Base-by-base conservation (phyloP, 2,113 vertebrate genomes). In the Hemichromis elongatus region DNA sequence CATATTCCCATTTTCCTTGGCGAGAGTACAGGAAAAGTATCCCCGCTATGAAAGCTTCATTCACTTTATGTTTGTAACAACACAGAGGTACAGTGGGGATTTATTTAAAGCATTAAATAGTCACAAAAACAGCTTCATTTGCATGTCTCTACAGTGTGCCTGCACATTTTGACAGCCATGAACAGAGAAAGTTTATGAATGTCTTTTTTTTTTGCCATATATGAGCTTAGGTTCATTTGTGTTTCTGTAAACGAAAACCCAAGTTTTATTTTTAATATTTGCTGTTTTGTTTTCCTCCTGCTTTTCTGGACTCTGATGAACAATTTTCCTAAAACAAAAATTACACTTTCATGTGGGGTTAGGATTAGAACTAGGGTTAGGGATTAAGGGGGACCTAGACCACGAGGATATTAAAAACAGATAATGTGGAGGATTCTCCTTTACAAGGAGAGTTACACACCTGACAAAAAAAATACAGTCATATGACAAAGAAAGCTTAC, bases 1-100 rank as follows among this genome's bases (percentile, higher is more conserved):
- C 35, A 7, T 70, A 85, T 81, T 86, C 79, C 70, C 83, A 16
- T 24, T 70, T 3, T 40, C 57, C 54, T 86, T 92, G 90, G 94
- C 90, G 83, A 86, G 63, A 70, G 7, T 26, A 12, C 13, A 75
- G 85, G 77, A 83, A 86, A 86, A 82, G 82, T 42, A 63, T 40
- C 54, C 40, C 47, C 33, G 9, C 66, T 56, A 70, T 86, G 63
- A 79, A 81, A 81, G 63, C 40, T 14, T 55, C 75, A 77, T 83
- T 86, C 37, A 89, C 66, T 42, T 57, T n/a, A 40, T 78, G 56
- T 42, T 56, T 47, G 52, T 0, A 33, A 53, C 79, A 54, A 70
- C 56, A 88, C 3, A 45, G 61, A 30, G 26, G 1, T 33, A 47
- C 35, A 28, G 8, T 28, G 12, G 59, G 52, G 37, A 45, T 50